Evolutionary conservation across 2,888 invertebrate species (phyloP).

Genomic region (Urechis unicinctus): DNA sequence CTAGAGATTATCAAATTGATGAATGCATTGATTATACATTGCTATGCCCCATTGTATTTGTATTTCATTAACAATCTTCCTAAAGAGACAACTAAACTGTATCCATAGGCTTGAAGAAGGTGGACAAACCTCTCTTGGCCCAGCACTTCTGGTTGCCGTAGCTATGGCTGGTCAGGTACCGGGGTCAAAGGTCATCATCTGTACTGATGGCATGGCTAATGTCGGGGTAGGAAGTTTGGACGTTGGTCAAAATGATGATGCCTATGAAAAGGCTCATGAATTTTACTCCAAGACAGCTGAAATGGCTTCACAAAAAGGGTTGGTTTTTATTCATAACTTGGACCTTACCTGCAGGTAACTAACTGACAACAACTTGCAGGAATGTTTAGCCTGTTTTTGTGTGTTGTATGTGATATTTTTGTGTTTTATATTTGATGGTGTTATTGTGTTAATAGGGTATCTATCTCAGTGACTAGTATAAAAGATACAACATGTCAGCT

Average conservation of each 20-base stretch:
- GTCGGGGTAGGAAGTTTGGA: constrained; percentile 43
- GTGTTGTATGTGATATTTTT: no score
- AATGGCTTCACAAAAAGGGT: no score
- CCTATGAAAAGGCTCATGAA: constrained; percentile 17
- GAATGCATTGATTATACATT: no score
- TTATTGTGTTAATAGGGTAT: no score
- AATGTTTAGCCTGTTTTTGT: no score
- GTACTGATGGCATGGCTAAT: constrained; percentile 49
- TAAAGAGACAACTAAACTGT: neutral
- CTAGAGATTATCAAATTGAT: no score
- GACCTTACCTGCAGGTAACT: no score
- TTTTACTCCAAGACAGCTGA: no score
- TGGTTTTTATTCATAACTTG: no score
- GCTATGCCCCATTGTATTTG: no score
- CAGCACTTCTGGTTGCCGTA: constrained; percentile 38
- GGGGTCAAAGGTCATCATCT: constrained; percentile 48
- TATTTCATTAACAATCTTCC: no score
- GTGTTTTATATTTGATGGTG: neutral
- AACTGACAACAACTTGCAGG: no score
- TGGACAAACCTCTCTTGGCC: constrained; percentile 46
- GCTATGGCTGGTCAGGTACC: constrained; percentile 38
- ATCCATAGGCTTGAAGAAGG: constrained; percentile 39
- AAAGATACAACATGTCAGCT: constrained; percentile 45
- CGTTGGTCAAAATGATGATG: constrained; percentile 19
- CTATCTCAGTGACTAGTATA: constrained; percentile 43